Percentiles rank a stretch among this genome's conserved stretches.
Evolutionary conservation across 2,113 vertebrate species (phyloP).

Genomic region (Polypterus bichir): DNA sequence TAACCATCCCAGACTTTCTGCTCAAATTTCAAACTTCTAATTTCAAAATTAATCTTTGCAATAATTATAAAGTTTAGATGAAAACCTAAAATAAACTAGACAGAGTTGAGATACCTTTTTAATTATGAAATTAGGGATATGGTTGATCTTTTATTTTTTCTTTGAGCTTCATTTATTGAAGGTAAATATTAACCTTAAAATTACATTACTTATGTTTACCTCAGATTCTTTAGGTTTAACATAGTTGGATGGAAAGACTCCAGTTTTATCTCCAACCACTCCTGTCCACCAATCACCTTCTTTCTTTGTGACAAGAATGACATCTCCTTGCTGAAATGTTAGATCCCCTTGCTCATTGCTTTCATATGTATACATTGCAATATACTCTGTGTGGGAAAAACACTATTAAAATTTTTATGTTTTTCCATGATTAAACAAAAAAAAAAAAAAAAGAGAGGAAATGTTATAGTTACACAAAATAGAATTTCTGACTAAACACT

Average conservation of each 20-base stretch:
- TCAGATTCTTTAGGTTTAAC: constrained; percentile 91
- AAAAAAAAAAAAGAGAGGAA: too few species aligned
- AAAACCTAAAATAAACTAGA: too few species aligned
- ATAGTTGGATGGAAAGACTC: constrained; percentile 97
- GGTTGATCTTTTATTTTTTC: too few species aligned
- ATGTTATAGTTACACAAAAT: too few species aligned
- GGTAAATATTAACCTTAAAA: too few species aligned
- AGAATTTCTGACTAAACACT: too few species aligned
- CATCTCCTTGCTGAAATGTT: constrained; percentile 92
- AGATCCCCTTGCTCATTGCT: constrained; percentile 95
- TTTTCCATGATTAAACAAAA: neutral
- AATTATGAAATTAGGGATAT: neutral
- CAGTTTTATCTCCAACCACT: constrained; percentile 72
- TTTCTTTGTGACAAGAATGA: constrained; percentile 90
- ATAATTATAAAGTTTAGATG: too few species aligned
- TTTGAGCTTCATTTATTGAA: too few species aligned
- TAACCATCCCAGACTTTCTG: too few species aligned
- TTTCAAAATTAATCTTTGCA: too few species aligned
- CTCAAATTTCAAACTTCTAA: too few species aligned
- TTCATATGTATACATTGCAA: constrained; percentile 98
- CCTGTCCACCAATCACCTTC: constrained; percentile 99
- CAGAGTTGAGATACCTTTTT: neutral
- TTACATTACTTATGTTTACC: constrained; percentile 40
- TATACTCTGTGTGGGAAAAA: constrained; percentile 59
- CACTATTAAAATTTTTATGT: neutral